Conservation (phyloP, 2,888 invertebrate species). For the Catocala fraxini region DNA sequence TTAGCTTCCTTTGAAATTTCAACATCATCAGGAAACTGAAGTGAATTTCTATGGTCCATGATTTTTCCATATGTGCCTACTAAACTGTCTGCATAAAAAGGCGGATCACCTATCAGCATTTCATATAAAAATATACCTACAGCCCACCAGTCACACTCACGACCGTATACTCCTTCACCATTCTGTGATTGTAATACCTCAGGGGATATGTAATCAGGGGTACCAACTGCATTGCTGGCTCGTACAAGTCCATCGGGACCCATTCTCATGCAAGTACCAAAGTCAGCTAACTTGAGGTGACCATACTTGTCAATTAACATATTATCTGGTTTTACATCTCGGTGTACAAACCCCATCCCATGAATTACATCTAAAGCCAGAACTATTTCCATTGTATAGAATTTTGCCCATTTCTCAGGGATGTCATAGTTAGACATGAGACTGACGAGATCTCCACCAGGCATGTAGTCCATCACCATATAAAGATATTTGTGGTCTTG, state of each 20-base stretch:
- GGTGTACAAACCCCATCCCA: constrained; percentile 98
- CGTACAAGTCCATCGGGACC: constrained; percentile 97
- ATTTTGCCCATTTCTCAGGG: constrained; percentile 99
- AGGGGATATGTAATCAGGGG: constrained; percentile 99
- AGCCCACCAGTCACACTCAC: constrained; percentile 99
- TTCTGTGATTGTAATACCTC: constrained; percentile 99
- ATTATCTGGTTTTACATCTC: constrained; percentile 99
- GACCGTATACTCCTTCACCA: constrained; percentile 97
- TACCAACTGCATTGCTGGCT: constrained; percentile 99
- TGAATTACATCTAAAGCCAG: constrained; percentile 99
- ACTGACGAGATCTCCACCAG: constrained; percentile 99
- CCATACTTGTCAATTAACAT: constrained; percentile 98
- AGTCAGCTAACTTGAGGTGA: constrained; percentile 99
- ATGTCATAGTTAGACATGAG: constrained; percentile 99
- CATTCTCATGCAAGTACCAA: constrained; percentile 99
- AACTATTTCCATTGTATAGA: constrained; percentile 99
- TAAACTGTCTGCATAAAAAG: constrained; percentile 99
- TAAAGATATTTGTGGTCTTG: constrained; percentile 99
- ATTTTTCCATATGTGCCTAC: constrained; percentile 99
- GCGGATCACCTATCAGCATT: constrained; percentile 99
- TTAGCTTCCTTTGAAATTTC: constrained; percentile 96
- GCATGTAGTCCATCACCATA: constrained; percentile 99
- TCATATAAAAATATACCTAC: constrained; percentile 99
- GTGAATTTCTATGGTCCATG: constrained; percentile 99
- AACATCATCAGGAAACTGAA: constrained; percentile 98